These are phyloP conservation scores for Cephalopholis sonnerati DNA, from an alignment of 2,113 vertebrate genomes.

Conservation along the genomic window DNA sequence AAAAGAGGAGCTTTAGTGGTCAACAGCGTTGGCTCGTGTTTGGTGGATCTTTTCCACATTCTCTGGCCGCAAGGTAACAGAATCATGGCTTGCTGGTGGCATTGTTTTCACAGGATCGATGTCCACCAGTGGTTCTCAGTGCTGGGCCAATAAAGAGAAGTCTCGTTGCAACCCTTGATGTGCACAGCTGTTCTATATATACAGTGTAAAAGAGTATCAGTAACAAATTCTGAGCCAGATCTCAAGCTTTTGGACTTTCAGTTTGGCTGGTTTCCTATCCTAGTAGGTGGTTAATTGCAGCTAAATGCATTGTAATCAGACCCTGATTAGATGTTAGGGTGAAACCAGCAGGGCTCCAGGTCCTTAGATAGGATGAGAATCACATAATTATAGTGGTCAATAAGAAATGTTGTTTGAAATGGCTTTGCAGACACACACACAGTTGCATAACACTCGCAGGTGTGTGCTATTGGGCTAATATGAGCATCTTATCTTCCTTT, in stretches of 20 bases:
- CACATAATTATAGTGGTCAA: conserved; percentile 51
- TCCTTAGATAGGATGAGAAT: conserved; percentile 31
- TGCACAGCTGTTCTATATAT: too few species aligned
- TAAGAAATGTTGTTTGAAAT: conserved; percentile 43
- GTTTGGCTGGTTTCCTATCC: conserved; percentile 26
- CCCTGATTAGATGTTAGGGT: conserved; percentile 52
- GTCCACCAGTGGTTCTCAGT: neutral
- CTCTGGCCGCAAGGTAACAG: conserved; percentile 26
- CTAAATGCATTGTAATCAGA: conserved; percentile 53
- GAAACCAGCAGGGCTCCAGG: conserved; percentile 33
- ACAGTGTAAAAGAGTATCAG: neutral
- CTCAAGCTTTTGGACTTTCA: neutral
- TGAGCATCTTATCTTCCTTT: conserved; percentile 37
- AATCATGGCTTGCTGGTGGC: conserved; percentile 5
- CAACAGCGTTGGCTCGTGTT: conserved; percentile 35
- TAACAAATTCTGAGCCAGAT: neutral
- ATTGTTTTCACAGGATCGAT: neutral
- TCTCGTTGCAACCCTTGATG: neutral
- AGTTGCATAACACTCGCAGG: conserved; percentile 33
- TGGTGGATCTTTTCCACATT: conserved; percentile 45
- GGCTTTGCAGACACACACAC: conserved; percentile 7
- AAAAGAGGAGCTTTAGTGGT: conserved; percentile 58
- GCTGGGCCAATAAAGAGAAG: neutral
- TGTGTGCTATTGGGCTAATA: conserved; percentile 40
- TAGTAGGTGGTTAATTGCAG: conserved; percentile 53